Percentiles rank a stretch among this genome's conserved stretches.
Evolutionary conservation across 1,140 invertebrate genomes (phyloP).

Genomic region (Diabrotica virgifera): DNA sequence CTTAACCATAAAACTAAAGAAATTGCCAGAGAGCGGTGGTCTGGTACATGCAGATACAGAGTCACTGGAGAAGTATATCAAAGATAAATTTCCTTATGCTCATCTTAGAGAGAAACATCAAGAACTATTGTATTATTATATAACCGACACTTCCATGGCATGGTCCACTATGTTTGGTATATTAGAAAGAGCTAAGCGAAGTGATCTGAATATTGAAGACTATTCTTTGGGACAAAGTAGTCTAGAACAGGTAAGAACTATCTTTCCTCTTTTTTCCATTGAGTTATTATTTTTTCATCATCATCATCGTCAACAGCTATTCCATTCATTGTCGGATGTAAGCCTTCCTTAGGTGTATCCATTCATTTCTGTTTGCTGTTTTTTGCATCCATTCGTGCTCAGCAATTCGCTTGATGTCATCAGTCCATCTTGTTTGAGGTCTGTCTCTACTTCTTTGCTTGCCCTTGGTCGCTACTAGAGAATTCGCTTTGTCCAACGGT

Average conservation of each 20-base stretch:
- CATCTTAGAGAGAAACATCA: slow-evolving; percentile 64
- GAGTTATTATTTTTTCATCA: no score
- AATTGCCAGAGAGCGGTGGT: slow-evolving; percentile 19
- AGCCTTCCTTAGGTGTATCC: no score
- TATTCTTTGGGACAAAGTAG: slow-evolving; percentile 81
- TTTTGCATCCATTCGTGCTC: no score
- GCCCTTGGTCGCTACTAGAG: no score
- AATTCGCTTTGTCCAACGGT: no score
- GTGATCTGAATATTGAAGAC: slow-evolving; percentile 64
- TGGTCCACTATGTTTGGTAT: slow-evolving; percentile 70
- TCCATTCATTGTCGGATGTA: no score
- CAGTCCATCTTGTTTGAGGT: no score
- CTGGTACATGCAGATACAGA: slow-evolving; percentile 22
- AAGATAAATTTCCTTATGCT: slow-evolving; percentile 44
- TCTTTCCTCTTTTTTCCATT: not conserved
- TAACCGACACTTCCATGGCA: slow-evolving; percentile 54
- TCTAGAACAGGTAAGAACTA: slow-evolving; percentile 65
- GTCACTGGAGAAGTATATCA: slow-evolving; percentile 47
- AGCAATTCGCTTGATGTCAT: no score
- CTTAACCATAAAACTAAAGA: slow-evolving; percentile 44
- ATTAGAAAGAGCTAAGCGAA: slow-evolving; percentile 60
- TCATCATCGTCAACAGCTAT: no score
- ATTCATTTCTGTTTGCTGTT: no score
- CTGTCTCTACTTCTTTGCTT: no score
- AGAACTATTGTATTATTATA: slow-evolving; percentile 70